Conservation (phyloP, 2,113 vertebrate species). For the Pachypanchax playfairii region DNA sequence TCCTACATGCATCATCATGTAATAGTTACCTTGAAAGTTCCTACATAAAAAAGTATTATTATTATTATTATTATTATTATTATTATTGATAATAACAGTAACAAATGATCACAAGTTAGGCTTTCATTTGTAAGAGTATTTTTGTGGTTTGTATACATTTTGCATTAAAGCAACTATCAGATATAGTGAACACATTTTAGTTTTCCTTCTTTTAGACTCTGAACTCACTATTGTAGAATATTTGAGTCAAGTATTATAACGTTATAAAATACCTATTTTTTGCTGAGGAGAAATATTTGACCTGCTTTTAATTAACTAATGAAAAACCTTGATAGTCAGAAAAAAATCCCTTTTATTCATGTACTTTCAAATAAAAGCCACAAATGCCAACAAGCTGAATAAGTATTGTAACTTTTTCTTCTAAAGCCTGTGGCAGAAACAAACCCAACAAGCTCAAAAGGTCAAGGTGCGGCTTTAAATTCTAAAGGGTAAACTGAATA, state of each 20-base stretch:
- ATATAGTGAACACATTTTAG: background rate
- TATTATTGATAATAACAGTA: too few species aligned
- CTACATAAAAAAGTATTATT: too few species aligned
- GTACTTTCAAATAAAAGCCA: background rate
- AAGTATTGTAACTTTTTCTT: background rate
- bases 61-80: too few species aligned
- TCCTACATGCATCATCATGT: too few species aligned
- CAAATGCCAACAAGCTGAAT: background rate
- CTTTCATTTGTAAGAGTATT: too few species aligned
- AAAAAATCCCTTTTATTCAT: background rate
- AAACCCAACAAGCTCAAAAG: constrained; percentile 13
- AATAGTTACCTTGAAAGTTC: too few species aligned
- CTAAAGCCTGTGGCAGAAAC: background rate
- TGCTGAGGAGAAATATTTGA: background rate
- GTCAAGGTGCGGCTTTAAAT: constrained; percentile 27
- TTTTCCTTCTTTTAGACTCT: background rate
- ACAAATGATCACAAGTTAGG: too few species aligned
- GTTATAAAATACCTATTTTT: background rate
- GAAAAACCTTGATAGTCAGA: background rate
- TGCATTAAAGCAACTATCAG: background rate
- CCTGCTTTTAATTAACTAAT: background rate
- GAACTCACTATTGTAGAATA: fast-evolving
- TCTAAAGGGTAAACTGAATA: constrained; percentile 24
- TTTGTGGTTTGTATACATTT: background rate
- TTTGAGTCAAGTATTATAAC: background rate